Percentiles rank a stretch among this genome's conserved stretches.
Conservation (phyloP, 2,113 vertebrate species). For the Misgurnus mizolepis region DNA sequence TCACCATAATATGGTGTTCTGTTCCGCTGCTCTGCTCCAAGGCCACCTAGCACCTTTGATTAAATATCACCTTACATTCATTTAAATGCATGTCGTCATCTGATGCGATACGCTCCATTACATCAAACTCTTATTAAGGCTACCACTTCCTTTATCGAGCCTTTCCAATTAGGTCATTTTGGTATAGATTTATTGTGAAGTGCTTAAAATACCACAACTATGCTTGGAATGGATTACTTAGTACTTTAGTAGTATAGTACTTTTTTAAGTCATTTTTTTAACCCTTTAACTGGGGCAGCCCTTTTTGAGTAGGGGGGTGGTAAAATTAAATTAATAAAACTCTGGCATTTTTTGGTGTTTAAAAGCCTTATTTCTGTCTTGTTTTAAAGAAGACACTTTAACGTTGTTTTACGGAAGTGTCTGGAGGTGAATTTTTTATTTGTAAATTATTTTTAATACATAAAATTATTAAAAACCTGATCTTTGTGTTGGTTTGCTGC, state of each 20-base stretch:
- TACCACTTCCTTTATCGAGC: constrained; percentile 20
- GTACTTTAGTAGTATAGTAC: no score
- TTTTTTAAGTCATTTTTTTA: neutral
- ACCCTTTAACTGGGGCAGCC: no score
- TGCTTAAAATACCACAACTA: neutral
- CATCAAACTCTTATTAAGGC: neutral
- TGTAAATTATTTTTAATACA: no score
- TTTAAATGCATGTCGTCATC: constrained; percentile 41
- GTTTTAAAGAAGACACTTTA: no score
- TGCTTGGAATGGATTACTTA: neutral
- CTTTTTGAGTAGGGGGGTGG: no score
- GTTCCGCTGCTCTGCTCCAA: constrained; percentile 25
- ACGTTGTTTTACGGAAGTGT: no score
- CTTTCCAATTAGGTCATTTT: constrained; percentile 4
- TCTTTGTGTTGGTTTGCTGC: no score
- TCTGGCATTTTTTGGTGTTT: no score
- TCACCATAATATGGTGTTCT: constrained; percentile 40
- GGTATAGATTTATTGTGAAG: constrained; percentile 18
- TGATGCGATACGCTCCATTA: constrained; percentile 31
- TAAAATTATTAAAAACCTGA: no score
- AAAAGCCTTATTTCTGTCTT: no score
- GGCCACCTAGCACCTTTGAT: constrained; percentile 26
- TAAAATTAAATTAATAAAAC: no score
- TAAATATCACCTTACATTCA: constrained; percentile 44
- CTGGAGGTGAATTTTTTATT: no score